Base-by-base conservation (phyloP, 2,888 invertebrate genomes). In the Yponomeuta sedellus region DNA sequence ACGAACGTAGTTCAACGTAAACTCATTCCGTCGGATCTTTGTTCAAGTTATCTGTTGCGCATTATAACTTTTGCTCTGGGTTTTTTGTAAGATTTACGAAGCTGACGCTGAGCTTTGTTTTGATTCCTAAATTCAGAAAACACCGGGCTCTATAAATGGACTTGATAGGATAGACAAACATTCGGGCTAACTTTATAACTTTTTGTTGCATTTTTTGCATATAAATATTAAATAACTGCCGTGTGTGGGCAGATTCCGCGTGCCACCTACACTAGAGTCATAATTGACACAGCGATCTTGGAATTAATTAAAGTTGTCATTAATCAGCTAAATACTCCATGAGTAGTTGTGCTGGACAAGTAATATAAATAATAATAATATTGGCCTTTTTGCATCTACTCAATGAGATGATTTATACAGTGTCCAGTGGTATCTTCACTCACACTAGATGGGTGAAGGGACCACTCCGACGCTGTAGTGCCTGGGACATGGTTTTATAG, bases 221-320 rank as follows among this genome's bases (percentile, higher is more conserved):
- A 44, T 44, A 62, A 44, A 20, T 34, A 64, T 58, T 62, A 61
- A 61, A 40, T 62, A 64, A 19, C 19, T 39, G 28, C 61, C 66
- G 66, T 59, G 61, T 61, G 77, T 74, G 72, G 77, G 80, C 67
- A 69, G 77, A 71, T 79, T 81, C 79, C 80, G 80, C 79, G 80
- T 81, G 80, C 77, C 73, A 75, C 67, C 62, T 56, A 10, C 34
- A 25, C 59, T 61, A 8, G 4, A 59, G 25, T 28, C 16, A 20
- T 20, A 58, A 28, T 44, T 61, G 61, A 67, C 44, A 66, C 59
- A 10, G 11, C 25, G 58, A 65, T 65, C 68, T 66, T 67, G 64
- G 20, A 59, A 20, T 61, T 66, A 66, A 16, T 59, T 44, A 66
- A 11, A 28, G 16, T 59, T 19, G 25, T 52, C 67, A 67, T 67